Evolutionary conservation across 2,113 vertebrate species (phyloP).

Genomic region (Anoplopoma fimbria): DNA sequence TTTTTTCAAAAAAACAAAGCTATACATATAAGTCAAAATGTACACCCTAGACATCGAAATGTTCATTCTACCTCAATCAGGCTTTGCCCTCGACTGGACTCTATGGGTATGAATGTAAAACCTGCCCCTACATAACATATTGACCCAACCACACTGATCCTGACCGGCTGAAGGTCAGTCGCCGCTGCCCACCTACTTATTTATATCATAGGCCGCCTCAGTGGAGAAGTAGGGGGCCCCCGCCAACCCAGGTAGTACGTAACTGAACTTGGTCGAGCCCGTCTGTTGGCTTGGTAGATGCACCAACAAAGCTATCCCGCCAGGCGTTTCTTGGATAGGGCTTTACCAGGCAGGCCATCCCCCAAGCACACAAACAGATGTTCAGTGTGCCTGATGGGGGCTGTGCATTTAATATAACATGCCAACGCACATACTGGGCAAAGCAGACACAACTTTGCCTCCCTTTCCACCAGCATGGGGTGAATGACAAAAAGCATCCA

Average conservation of each 20-base stretch:
- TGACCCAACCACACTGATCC: background rate
- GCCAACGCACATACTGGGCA: too few relatives aligned
- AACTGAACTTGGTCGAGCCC: too few relatives aligned
- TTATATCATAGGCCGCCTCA: background rate
- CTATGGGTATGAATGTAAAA: background rate
- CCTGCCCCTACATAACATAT: background rate
- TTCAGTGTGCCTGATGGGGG: too few relatives aligned
- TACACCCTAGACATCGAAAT: background rate
- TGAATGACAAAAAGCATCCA: too few relatives aligned
- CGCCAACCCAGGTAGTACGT: background rate
- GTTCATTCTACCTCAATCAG: background rate
- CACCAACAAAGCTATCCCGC: too few relatives aligned
- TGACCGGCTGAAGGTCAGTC: background rate
- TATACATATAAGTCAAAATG: background rate
- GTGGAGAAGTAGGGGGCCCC: background rate
- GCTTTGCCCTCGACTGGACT: background rate
- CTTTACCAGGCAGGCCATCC: too few relatives aligned
- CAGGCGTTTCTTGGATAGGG: too few relatives aligned
- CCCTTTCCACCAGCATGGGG: too few relatives aligned
- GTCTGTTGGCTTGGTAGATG: too few relatives aligned
- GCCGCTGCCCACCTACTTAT: background rate
- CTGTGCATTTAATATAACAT: too few relatives aligned
- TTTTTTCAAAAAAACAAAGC: background rate
- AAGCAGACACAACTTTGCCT: too few relatives aligned
- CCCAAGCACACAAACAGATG: too few relatives aligned